A percentile compares a stretch with the other conserved stretches of the same genome.
phyloP scores from a whole-genome alignment of 2,888 invertebrate genomes.

The Rhingia rostrata region DNA sequence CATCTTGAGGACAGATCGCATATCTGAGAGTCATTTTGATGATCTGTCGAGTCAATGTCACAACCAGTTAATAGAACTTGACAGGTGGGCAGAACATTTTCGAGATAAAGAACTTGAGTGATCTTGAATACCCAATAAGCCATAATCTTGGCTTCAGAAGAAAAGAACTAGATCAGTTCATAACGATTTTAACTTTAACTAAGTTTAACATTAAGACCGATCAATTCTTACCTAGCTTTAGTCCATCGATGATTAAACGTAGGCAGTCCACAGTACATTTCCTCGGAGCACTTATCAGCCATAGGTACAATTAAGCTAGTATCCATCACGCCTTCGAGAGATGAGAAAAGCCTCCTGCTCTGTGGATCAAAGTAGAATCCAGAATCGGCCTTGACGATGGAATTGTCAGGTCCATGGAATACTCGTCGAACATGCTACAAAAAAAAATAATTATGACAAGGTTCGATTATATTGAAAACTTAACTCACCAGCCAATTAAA shows the following conservation, averaged over 20 bases:
- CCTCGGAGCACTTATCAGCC: constrained; percentile 77
- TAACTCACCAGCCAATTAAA: constrained; percentile 82
- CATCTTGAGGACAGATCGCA: no score
- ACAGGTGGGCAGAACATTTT: no score
- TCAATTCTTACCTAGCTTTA: constrained; percentile 76
- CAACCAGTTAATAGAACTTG: no score
- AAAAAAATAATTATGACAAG: background rate
- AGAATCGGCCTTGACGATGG: constrained; percentile 81
- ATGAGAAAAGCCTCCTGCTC: constrained; percentile 80
- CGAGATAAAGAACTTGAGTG: no score
- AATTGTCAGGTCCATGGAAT: constrained; percentile 80
- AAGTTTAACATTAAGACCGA: no score
- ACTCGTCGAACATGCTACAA: constrained; percentile 83
- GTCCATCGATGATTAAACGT: constrained; percentile 80
- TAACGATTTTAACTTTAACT: no score
- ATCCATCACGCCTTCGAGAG: constrained; percentile 75
- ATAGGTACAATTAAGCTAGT: constrained; percentile 74
- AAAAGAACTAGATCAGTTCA: background rate
- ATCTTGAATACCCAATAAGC: no score
- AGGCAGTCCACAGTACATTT: constrained; percentile 80
- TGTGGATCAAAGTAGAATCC: constrained; percentile 83
- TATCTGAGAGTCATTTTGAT: no score
- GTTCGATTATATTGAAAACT: no score
- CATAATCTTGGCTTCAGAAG: no score
- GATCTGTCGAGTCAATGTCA: no score